Evolutionary conservation across 2,797 vertebrate species (phyloP), one percentile per base, ranked within the genome.

Genomic region (Phoeniculus purpureus): DNA sequence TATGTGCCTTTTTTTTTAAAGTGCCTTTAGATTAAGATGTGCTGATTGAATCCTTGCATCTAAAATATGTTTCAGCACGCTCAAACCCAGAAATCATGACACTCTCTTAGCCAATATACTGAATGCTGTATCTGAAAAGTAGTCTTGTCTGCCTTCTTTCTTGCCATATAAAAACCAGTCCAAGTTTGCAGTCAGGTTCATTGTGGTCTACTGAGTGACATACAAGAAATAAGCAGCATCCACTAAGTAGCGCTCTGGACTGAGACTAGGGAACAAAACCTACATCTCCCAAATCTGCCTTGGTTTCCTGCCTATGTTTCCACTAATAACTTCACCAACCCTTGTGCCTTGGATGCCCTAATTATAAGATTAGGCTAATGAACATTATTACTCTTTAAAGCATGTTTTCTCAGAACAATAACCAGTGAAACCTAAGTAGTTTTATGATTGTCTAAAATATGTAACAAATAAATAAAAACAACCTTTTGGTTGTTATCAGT

Each of bases 31-130:
- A 92, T 91, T 80, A 95, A 93, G 94, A 54, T 54, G 80, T 83
- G 83, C 54, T 86, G 90, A 87, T 95, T 92, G 93, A 96, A 87
- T 87, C 84, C 50, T 83, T 75, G n/a, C 88, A 70, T 85, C 58
- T 73, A 72, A 61, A 77, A 83, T 73, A 67, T 82, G 92, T 95
- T 95, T 88, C 72, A 65, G 83, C 94, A 88, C 48, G 93, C 71
- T 78, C 40, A 64, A 58, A 43, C 34, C 65, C 81, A 94, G 88
- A 87, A 94, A 90, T 89, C 75, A 18, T 87, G 91, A 81, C 55
- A 72, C 26, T 5, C 8, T 65, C 79, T 83, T 85, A 90, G 90
- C 79, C 81, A 81, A 13, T 91, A 75, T 62, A 52, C 81, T 62
- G 59, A 70, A 56, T 2, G 2, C 17, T 81, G 26, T 32, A 54